phyloP scores from a whole-genome alignment of 2,888 invertebrate species.

The Diplazon laetatorius region DNA sequence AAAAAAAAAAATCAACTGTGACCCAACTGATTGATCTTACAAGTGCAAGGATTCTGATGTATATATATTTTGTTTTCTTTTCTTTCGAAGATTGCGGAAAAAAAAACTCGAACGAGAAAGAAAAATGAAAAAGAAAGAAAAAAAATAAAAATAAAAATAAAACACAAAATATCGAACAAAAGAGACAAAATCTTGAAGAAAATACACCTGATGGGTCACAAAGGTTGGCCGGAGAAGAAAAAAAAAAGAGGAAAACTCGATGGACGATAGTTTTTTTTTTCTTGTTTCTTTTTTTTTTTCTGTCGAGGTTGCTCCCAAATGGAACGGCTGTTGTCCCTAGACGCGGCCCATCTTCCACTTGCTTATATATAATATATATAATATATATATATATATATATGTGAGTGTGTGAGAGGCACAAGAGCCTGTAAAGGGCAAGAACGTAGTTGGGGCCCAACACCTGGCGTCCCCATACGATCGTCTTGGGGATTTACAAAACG shows the following conservation, averaged over 20 bases:
- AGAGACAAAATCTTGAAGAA: constrained; percentile 12
- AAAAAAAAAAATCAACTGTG: too few species aligned
- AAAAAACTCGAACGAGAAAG: not conserved
- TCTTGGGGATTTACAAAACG: constrained; percentile 45
- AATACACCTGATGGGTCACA: constrained; percentile 19
- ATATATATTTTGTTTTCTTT: too few species aligned
- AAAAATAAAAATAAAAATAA: too few species aligned
- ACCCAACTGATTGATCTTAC: too few species aligned
- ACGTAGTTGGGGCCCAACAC: constrained; percentile 49
- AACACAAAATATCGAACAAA: too few species aligned
- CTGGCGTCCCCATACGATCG: constrained; percentile 51
- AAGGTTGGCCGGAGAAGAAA: not conserved
- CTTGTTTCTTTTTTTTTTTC: too few species aligned
- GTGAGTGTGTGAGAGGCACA: not conserved
- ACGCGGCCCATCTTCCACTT: not conserved
- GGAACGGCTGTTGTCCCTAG: not conserved
- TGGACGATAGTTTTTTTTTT: constrained; percentile 9
- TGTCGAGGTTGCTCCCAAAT: not conserved
- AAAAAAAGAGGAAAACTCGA: too few species aligned
- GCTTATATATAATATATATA: not conserved
- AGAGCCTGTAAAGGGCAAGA: constrained; percentile 49
- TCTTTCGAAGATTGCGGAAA: too few species aligned
- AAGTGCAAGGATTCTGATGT: too few species aligned
- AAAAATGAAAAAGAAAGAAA: not conserved
- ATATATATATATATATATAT: not conserved